Evolutionary conservation across 2,888 invertebrate species (phyloP), one percentile per base, ranked within the genome.

Genomic region (Phengaris arion): DNA sequence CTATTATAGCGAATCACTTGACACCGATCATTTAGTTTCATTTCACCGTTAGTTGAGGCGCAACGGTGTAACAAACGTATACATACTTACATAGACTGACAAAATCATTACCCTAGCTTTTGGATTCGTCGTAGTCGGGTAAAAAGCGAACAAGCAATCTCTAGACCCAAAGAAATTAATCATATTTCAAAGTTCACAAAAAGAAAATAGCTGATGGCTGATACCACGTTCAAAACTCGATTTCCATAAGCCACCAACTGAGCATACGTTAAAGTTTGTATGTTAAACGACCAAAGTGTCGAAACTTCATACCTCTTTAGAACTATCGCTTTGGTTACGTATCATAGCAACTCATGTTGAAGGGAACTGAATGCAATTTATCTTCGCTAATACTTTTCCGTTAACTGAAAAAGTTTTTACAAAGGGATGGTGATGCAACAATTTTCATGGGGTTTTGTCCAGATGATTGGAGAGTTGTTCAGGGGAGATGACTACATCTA

Each of bases 231-330:
- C 54, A 72, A 72, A 72, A 72, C 72, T 72, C 72, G 22, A 72
- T 72, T 72, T 54, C 87, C 87, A 81, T 83, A 85, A 88, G 88
- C 87, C 83, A 87, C 87, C 86, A 88, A 88, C 88, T 87, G 88
- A 89, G 87, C 88, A 88, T 88, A 86, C 85, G 84, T 83, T 83
- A 82, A 89, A 88, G 85, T 85, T 89, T 85, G 79, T 81, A 83
- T 82, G 82, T 80, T 83, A 77, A 80, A 81, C 80, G 79, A 78
- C 80, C 80, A 80, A 83, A 83, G 82, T 79, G 83, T 81, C 83
- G 83, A 87, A 87, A 83, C 52, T 72, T 72, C 7, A 35, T 52
- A 72, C 72, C 72, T 70, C 70, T 87, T 86, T 81, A 77, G 83
- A 83, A 84, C 86, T 84, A 82, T 80, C 79, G 81, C 51, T 70